Base-by-base conservation (phyloP, 2,888 invertebrate genomes). In the Lacanobia wlatinum region DNA sequence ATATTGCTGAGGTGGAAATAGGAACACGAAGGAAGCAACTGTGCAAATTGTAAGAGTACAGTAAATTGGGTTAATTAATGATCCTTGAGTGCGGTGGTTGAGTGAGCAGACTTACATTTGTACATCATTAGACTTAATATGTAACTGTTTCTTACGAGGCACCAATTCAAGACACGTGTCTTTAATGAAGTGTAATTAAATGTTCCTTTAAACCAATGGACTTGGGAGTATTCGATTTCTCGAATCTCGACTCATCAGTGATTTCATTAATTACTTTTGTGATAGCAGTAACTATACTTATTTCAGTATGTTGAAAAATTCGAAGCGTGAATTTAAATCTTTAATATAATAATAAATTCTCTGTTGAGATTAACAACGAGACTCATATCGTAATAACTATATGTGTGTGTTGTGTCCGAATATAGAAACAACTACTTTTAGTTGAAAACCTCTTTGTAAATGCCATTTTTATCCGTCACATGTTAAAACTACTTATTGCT, bases 1-100 rank as follows among this genome's bases (percentile, higher is more conserved):
- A 14, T 34, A 34, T 21, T 10, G n/a, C 12, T 28, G 18, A 60
- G 38, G 43, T 61, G 2, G 2, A 53, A 75, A 56, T 64, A 70
- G 62, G 67, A 58, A n/a, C 53, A 53, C 18, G 16, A 48, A 64
- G 59, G 34, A 60, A 48, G 46, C 46, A 56, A 70, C 59, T 70
- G 58, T 62, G 40, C 55, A 60, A 58, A 64, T 55, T 64, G 64
- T 64, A 61, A 67, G 70, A 62, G 63, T 72, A 18, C 55, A 76
- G 67, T 66, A 58, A 83, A 83, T 79, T 70, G 66, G 56, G 67
- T 67, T 74, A 83, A 83, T 80, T 78, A 80, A 80, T 83, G 80
- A 70, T 79, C 75, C 63, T 70, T 40, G 46, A 74, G 63, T 34
- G 50, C 46, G 56, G 58, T 63, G 69, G 73, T 73, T 74, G 80